Percentiles rank a stretch among this genome's conserved stretches.
phyloP scores from a whole-genome alignment of 2,113 vertebrate species.

The Serinus canaria region DNA sequence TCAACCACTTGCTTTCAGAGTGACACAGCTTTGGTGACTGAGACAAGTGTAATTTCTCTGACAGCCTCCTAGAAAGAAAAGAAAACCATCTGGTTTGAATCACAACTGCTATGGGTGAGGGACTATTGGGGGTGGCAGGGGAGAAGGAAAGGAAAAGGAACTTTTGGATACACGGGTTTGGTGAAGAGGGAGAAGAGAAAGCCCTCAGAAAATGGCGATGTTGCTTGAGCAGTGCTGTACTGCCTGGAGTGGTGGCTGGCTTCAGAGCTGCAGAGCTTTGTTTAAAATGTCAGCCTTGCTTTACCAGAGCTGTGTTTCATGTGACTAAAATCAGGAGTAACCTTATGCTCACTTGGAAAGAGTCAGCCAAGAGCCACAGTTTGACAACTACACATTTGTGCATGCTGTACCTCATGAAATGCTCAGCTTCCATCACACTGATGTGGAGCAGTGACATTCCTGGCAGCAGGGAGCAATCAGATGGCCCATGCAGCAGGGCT shows the following conservation, averaged over 20 bases:
- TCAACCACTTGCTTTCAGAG: slow-evolving; percentile 33
- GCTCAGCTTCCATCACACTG: not conserved
- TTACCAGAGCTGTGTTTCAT: not conserved
- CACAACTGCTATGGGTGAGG: not conserved
- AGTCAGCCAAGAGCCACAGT: not conserved
- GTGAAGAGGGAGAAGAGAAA: not conserved
- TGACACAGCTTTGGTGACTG: not conserved
- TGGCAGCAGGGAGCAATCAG: not conserved
- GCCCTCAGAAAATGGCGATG: not conserved
- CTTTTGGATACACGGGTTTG: not conserved
- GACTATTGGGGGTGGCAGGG: not conserved
- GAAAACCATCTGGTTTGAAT: not conserved
- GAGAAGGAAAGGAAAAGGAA: not conserved
- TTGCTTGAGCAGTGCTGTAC: not conserved
- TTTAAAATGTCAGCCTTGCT: not conserved
- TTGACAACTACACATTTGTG: not conserved
- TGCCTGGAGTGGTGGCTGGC: not conserved
- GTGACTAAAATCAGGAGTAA: not conserved
- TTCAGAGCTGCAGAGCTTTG: not conserved
- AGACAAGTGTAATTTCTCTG: slow-evolving; percentile 34
- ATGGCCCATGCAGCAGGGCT: not conserved
- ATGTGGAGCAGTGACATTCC: accelerated
- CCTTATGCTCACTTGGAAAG: not conserved
- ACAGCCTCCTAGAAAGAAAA: slow-evolving; percentile 35
- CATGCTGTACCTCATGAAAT: not conserved